Percentiles rank a stretch among this genome's conserved stretches.
Conservation (phyloP, 2,888 invertebrate species). For the Cataglyphis rosenhaueri region DNA sequence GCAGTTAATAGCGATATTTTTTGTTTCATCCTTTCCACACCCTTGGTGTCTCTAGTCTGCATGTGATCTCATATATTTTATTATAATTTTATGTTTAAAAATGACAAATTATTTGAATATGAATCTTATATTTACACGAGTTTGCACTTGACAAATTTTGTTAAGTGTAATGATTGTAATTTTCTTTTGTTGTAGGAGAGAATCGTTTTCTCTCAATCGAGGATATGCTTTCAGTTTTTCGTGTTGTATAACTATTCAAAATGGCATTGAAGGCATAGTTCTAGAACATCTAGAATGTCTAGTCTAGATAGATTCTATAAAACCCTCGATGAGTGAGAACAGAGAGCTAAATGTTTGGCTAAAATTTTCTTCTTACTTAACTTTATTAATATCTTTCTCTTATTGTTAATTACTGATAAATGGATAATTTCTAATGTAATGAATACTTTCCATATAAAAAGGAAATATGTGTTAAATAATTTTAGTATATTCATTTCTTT, state of each 20-base stretch:
- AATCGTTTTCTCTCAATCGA: constrained; percentile 62
- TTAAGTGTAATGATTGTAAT: neutral
- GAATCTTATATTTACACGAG: neutral
- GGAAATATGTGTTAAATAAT: neutral
- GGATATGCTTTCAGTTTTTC: constrained; percentile 68
- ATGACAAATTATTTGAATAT: constrained; percentile 6
- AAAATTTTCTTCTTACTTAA: constrained; percentile 56
- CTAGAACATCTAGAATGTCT: constrained; percentile 23
- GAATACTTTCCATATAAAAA: neutral
- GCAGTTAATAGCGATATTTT: neutral
- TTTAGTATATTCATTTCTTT: neutral
- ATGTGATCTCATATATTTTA: constrained; percentile 12
- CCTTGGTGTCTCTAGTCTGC: neutral
- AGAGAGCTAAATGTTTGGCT: constrained; percentile 46
- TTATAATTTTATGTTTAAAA: constrained; percentile 14
- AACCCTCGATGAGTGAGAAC: constrained; percentile 36
- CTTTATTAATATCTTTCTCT: neutral
- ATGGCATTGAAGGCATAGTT: constrained; percentile 43
- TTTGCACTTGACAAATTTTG: neutral
- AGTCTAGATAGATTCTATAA: constrained; percentile 50
- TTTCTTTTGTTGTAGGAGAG: neutral
- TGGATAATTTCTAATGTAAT: neutral
- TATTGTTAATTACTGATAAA: neutral
- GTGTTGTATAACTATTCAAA: constrained; percentile 61
- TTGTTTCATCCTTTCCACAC: neutral